Conservation (phyloP, 2,797 vertebrate species). For the Delichon dasypus region DNA sequence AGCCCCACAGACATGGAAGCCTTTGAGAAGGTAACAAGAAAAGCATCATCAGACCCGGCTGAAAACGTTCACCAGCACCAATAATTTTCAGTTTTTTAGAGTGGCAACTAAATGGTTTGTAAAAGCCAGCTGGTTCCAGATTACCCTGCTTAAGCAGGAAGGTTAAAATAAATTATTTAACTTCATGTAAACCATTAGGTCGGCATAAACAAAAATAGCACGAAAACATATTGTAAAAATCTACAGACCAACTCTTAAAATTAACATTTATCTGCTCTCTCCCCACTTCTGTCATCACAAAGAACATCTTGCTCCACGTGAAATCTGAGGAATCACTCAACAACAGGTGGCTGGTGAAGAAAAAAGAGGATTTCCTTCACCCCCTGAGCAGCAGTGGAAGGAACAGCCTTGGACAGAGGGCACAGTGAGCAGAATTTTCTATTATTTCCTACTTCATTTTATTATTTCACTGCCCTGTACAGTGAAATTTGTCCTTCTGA, state of each 20-base stretch:
- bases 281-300: neutral
- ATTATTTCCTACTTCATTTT: neutral
- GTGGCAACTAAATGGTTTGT: neutral
- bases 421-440: neutral
- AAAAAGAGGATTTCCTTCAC: neutral
- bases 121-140: neutral
- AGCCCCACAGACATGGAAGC: conserved; percentile 32
- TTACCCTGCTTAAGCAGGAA: neutral
- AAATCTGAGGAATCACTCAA: conserved; percentile 71
- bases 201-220: neutral
- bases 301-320: conserved; percentile 58
- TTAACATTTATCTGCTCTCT: neutral
- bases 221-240: neutral
- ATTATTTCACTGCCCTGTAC: fast-evolving
- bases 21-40: conserved; percentile 73
- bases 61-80: fast-evolving
- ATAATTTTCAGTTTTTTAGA: neutral
- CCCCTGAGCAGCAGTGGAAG: neutral
- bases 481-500: too few species aligned
- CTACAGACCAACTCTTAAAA: neutral
- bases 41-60: neutral
- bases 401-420: neutral
- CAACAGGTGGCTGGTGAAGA: conserved; percentile 48
- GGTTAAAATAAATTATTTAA: neutral
- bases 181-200: neutral